Evolutionary conservation across 2,797 vertebrate species (phyloP).

Genomic region (Anguilla anguilla): DNA sequence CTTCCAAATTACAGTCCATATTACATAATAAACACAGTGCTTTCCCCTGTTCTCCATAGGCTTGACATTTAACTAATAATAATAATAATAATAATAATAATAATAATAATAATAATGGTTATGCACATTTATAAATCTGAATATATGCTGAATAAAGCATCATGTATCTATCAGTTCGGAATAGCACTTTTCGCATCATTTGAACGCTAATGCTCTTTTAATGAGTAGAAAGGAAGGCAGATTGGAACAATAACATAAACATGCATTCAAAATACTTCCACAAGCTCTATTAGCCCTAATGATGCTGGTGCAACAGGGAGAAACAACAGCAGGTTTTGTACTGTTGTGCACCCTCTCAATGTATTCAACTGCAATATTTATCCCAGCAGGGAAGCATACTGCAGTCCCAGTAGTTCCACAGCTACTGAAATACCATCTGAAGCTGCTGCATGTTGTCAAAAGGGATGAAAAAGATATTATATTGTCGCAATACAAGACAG

Average conservation of each 20-base stretch:
- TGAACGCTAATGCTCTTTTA: neutral
- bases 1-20: neutral
- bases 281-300: neutral
- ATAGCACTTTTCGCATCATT: neutral
- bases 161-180: neutral
- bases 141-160: neutral
- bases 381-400: constrained; percentile 18
- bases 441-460: constrained; percentile 41
- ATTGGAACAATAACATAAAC: constrained; percentile 19
- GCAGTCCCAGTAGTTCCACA: constrained; percentile 2
- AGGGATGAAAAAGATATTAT: neutral
- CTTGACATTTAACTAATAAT: neutral
- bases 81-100: neutral
- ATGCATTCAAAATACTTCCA: constrained; percentile 14
- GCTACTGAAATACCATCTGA: constrained; percentile 31
- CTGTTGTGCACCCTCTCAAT: constrained; percentile 11
- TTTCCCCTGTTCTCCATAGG: neutral
- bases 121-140: neutral
- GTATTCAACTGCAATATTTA: constrained; percentile 28
- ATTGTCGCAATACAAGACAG: neutral
- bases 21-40: neutral
- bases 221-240: neutral
- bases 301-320: neutral
- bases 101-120: neutral
- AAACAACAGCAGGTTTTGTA: constrained; percentile 22